Conservation (phyloP, 2,113 vertebrate genomes). For the Podarcis cretensis region DNA sequence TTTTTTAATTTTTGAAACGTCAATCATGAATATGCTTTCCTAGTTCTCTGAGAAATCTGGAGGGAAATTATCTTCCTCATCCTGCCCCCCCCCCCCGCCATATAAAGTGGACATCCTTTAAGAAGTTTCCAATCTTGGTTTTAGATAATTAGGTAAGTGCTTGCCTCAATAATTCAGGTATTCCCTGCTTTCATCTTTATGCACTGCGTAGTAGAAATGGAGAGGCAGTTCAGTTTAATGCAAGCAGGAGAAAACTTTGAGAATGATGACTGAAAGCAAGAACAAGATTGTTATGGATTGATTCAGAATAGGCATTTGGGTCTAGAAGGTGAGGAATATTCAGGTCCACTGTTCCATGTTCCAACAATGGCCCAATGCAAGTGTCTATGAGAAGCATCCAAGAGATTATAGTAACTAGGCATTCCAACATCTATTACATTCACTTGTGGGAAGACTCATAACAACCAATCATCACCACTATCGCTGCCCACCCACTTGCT, state of each 20-base stretch:
- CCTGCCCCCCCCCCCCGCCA: neutral
- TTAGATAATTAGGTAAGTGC: neutral
- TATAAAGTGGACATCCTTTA: conserved; percentile 2
- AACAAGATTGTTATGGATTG: neutral
- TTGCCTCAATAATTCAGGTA: neutral
- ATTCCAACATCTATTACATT: neutral
- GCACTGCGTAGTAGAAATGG: neutral
- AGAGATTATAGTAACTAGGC: neutral
- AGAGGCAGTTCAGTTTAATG: neutral
- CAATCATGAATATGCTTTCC: neutral
- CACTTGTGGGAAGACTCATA: neutral
- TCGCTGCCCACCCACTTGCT: neutral
- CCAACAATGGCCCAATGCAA: neutral
- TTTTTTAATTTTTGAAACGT: conserved; percentile 6
- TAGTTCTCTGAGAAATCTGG: neutral
- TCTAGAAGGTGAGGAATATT: too few species aligned
- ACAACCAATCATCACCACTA: neutral
- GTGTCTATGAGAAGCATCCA: neutral
- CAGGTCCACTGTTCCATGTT: neutral
- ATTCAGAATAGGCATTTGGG: neutral
- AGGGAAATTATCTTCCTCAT: neutral
- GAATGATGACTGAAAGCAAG: neutral
- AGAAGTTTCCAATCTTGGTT: neutral
- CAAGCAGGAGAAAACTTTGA: neutral
- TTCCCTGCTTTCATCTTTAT: neutral